Percentiles rank a stretch among this genome's conserved stretches.
These are phyloP conservation scores for Chrysogorgia sp. DNA, from an alignment of 92 coral and sea anemone genomes.

Conservation along the genomic window DNA sequence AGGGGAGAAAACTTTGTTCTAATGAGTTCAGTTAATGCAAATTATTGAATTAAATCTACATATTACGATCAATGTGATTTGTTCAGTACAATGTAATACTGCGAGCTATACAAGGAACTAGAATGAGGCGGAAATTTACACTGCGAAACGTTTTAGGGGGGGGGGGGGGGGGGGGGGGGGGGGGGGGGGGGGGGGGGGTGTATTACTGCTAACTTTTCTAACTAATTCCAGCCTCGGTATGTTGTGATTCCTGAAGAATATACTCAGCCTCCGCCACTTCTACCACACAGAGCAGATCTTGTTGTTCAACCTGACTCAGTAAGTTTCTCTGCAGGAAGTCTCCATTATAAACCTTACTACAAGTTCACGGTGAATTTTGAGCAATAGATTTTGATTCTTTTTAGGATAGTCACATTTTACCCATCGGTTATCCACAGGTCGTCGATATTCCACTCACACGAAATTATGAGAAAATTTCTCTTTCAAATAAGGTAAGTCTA, in stretches of 20 bases:
- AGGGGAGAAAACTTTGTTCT: too few relatives aligned
- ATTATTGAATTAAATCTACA: not conserved
- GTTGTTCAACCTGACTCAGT: constrained; percentile 85
- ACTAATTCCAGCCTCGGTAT: constrained; percentile 80
- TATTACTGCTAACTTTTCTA: constrained; percentile 68
- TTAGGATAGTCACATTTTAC: constrained; percentile 88
- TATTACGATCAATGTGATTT: too few relatives aligned
- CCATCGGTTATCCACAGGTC: constrained; percentile 79
- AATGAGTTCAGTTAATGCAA: not conserved
- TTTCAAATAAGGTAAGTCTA: constrained; percentile 83
- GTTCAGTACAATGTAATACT: not conserved
- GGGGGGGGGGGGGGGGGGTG: too few relatives aligned
- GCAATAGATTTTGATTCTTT: not conserved
- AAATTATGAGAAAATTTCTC: constrained; percentile 83
- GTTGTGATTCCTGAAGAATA: constrained; percentile 91
- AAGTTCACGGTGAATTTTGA: not conserved
- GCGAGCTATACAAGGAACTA: not conserved
- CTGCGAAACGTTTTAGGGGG: constrained; percentile 76
- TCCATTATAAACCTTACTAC: not conserved
- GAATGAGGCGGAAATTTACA: constrained; percentile 76
- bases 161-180: too few relatives aligned
- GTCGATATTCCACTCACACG: constrained; percentile 80
- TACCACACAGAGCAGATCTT: constrained; percentile 93
- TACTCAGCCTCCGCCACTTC: constrained; percentile 80
- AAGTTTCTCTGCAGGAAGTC: constrained; percentile 43